Percentiles rank a stretch among this genome's conserved stretches.
These are phyloP conservation scores for Shinisaurus crocodilurus DNA, from an alignment of 2,113 vertebrate genomes.

Conservation along the genomic window DNA sequence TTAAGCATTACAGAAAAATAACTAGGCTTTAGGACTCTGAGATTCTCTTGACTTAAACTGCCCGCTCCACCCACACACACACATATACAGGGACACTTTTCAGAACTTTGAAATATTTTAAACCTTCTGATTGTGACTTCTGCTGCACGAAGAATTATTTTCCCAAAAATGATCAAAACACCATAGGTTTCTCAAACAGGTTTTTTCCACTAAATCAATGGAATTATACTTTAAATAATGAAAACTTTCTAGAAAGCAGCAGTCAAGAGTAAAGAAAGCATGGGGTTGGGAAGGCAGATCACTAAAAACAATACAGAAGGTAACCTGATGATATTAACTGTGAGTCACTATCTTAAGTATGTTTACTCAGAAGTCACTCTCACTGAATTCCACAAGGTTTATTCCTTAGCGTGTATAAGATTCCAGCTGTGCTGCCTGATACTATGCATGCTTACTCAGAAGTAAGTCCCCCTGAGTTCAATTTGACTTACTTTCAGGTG, in stretches of 20 bases:
- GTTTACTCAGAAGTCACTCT: background rate
- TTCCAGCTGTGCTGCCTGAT: background rate
- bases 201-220: background rate
- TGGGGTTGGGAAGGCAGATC: background rate
- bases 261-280: background rate
- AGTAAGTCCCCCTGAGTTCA: background rate
- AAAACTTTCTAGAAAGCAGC: background rate
- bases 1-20: constrained; percentile 49
- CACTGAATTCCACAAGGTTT: background rate
- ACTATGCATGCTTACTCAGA: background rate
- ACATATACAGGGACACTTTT: background rate
- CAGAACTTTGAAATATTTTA: constrained; percentile 37
- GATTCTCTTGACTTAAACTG: constrained; percentile 35
- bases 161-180: constrained; percentile 48
- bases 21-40: constrained; percentile 52
- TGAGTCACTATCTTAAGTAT: background rate
- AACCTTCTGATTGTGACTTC: constrained; percentile 35
- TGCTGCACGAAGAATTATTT: constrained; percentile 41
- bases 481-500: background rate
- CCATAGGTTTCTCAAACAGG: background rate
- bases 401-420: background rate
- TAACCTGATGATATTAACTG: background rate
- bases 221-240: constrained; percentile 26
- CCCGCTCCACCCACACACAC: background rate
- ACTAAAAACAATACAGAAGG: background rate